A percentile compares a stretch with the other conserved stretches of the same genome.
Evolutionary conservation across 2,888 invertebrate genomes (phyloP).

Genomic region (Parnassius smintheus): DNA sequence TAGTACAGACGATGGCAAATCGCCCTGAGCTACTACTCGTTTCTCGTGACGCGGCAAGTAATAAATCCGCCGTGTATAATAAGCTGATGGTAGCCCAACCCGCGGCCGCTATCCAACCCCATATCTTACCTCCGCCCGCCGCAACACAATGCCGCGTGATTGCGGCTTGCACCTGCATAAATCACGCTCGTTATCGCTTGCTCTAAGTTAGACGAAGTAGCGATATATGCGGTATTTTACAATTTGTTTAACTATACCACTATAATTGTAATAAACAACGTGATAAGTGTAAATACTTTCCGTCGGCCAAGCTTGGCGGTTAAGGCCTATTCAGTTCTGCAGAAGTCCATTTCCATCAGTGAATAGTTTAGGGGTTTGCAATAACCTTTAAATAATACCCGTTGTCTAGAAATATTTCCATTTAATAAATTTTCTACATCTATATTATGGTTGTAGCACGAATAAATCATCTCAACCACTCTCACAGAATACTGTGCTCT

Average conservation of each 20-base stretch:
- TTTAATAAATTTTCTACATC: too few relatives aligned
- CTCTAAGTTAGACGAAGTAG: conserved; percentile 31
- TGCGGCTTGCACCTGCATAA: conserved; percentile 69
- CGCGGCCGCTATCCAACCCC: conserved; percentile 31
- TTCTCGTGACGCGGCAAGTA: conserved; percentile 22
- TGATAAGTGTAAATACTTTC: too few relatives aligned
- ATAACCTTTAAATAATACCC: too few relatives aligned
- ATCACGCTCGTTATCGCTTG: conserved; percentile 49
- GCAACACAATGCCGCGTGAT: conserved; percentile 66
- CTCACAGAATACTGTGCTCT: too few relatives aligned
- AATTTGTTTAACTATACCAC: background rate
- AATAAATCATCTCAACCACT: too few relatives aligned
- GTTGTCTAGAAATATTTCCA: too few relatives aligned
- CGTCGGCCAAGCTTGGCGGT: too few relatives aligned
- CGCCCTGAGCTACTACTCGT: conserved; percentile 27
- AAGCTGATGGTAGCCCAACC: conserved; percentile 25
- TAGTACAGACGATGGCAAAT: conserved; percentile 26
- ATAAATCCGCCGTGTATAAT: conserved; percentile 28
- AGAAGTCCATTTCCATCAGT: too few relatives aligned
- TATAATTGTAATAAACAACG: too few relatives aligned
- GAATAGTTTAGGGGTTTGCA: too few relatives aligned
- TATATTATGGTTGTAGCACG: too few relatives aligned
- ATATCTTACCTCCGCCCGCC: conserved; percentile 39
- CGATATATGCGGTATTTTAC: conserved; percentile 11
- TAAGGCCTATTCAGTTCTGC: too few relatives aligned